These are phyloP conservation scores for Lasioglossum calceatum DNA, from an alignment of 2,888 invertebrate genomes.

Conservation along the genomic window DNA sequence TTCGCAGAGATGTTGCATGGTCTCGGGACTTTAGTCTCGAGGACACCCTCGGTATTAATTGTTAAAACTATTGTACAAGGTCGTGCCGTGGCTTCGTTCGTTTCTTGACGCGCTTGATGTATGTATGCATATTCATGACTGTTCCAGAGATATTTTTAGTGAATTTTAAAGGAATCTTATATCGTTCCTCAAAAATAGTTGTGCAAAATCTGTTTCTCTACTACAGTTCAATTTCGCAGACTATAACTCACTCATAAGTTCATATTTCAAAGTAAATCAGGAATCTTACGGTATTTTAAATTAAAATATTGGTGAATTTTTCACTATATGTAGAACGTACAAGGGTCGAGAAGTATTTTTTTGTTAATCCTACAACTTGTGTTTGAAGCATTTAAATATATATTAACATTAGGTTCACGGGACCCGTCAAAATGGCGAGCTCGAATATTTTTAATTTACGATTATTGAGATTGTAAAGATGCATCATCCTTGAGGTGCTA, in stretches of 20 bases:
- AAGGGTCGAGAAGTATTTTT: too few relatives aligned
- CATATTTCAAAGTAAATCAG: too few relatives aligned
- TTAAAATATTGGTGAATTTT: neutral
- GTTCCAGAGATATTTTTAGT: neutral
- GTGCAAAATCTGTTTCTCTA: too few relatives aligned
- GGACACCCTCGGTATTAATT: neutral
- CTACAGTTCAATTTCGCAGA: too few relatives aligned
- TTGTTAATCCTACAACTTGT: neutral
- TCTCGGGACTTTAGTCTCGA: neutral
- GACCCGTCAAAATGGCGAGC: too few relatives aligned
- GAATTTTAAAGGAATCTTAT: neutral
- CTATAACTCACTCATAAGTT: too few relatives aligned
- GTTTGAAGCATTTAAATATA: neutral
- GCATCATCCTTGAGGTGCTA: neutral
- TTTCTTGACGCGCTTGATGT: neutral
- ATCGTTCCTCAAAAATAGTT: too few relatives aligned
- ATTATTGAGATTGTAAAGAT: neutral
- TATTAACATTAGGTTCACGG: too few relatives aligned
- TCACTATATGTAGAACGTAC: too few relatives aligned
- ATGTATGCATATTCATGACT: neutral
- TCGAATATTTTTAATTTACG: neutral
- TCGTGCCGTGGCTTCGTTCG: neutral
- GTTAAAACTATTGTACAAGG: neutral
- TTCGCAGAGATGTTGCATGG: neutral
- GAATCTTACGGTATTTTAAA: neutral